Evolutionary conservation across 2,113 vertebrate genomes (phyloP), one percentile per base, ranked within the genome.

Genomic region (Machaerirhynchus nigripectus): DNA sequence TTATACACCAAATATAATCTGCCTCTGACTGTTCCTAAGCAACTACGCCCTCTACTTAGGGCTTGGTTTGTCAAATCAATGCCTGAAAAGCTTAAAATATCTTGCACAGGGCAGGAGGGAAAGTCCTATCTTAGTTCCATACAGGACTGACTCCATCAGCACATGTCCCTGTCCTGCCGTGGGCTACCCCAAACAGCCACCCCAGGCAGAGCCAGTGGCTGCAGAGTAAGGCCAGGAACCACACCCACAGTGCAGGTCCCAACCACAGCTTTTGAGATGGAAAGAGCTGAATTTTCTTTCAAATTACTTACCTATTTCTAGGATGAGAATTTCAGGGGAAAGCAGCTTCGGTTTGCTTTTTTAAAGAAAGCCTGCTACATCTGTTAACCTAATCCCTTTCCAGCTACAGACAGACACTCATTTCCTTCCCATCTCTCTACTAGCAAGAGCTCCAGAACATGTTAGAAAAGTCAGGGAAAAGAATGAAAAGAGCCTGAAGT

Each of bases 221-320:
- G 10, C 60, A 52, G 10, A 17, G n/a, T 35, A 33, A 69, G 46
- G 30, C 37, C 0, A 0, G 47, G 26, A n/a, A 10, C 23, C 4
- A 42, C 21, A 31, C 13, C 22, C 10, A 5, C 18, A 46, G 33
- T 2, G 7, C 15, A 20, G 40, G 28, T 26, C 44, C 40, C 28
- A n/a, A n/a, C 6, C 15, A 7, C 19, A 15, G 42, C 26, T 88
- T 75, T 19, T 11, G 21, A 71, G 71, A 55, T 49, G 28, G 17
- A 33, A 70, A 56, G 21, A 77, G 33, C 5, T 23, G 13, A n/a
- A 30, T 59, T 86, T 56, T 39, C 76, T 52, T 80, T 73, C 49
- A 33, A 65, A 49, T 56, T 26, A 47, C 7, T 53, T n/a, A 8
- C 9, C 15, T 19, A 0, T 42, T 90, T 76, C 40, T 28, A 64